These are phyloP conservation scores for Drosophila santomea DNA, from an alignment of 1,140 invertebrate genomes.

Conservation along the genomic window DNA sequence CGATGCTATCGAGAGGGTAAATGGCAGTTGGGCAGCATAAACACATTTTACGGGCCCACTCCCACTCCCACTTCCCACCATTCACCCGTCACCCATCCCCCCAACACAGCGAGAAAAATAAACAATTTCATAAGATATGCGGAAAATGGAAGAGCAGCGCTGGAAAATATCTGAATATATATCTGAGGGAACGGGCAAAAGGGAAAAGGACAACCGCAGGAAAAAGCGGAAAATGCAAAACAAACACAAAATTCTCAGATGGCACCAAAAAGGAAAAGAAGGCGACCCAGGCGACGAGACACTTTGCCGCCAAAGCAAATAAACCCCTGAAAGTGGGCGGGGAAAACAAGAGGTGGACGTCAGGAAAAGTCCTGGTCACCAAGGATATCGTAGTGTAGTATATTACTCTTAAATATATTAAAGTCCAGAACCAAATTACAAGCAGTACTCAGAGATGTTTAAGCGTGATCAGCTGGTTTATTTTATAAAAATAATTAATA, in stretches of 20 bases:
- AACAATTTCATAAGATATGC: constrained; percentile 82
- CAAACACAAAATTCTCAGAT: constrained; percentile 43
- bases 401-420: no score
- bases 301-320: constrained; percentile 82
- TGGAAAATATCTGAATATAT: constrained; percentile 77
- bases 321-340: constrained; percentile 55
- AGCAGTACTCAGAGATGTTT: no score
- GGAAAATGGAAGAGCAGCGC: constrained; percentile 20
- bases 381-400: neutral
- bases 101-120: constrained; percentile 64
- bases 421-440: no score
- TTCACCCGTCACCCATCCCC: constrained; percentile 10
- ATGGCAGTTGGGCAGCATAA: constrained; percentile 72
- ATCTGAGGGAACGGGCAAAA: constrained; percentile 31
- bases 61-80: no score
- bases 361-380: neutral
- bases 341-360: constrained; percentile 4
- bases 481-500: no score
- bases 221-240: constrained; percentile 39
- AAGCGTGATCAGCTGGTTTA: no score
- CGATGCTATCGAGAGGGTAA: constrained; percentile 62
- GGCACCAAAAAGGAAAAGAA: constrained; percentile 6
- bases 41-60: constrained; percentile 73
- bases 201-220: constrained; percentile 59
- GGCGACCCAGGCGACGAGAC: constrained; percentile 68